Percentiles rank a stretch among this genome's conserved stretches.
Conservation (phyloP, 2,888 invertebrate species). For the Apamea sordens region DNA sequence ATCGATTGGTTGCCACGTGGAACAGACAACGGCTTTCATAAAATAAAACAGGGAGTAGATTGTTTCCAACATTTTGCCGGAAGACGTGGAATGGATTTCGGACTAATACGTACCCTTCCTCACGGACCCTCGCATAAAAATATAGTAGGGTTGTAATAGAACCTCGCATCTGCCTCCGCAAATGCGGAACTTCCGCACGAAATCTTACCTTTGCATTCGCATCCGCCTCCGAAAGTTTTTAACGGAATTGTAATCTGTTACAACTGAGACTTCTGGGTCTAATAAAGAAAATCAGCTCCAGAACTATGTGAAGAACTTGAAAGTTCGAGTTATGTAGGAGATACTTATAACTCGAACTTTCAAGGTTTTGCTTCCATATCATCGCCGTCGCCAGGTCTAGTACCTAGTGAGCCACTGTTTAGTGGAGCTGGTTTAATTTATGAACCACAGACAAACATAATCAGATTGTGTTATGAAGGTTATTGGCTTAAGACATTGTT, state of each 20-base stretch:
- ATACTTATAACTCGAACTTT: neutral
- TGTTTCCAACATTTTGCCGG: slow-evolving; percentile 85
- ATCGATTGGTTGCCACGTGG: slow-evolving; percentile 66
- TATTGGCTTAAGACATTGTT: no score
- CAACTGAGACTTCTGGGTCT: neutral
- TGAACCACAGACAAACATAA: neutral
- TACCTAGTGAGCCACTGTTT: neutral
- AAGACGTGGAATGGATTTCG: slow-evolving; percentile 85
- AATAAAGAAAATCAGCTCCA: neutral
- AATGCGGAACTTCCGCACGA: neutral
- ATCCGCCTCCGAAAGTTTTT: neutral
- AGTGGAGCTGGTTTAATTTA: neutral
- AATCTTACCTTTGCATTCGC: neutral
- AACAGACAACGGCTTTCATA: slow-evolving; percentile 79
- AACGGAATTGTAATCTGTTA: neutral
- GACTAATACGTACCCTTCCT: slow-evolving; percentile 84
- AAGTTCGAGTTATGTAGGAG: no score
- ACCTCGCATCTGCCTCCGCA: neutral
- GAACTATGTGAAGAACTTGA: no score
- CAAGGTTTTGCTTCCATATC: no score
- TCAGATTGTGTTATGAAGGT: no score
- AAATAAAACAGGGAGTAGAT: slow-evolving; percentile 85
- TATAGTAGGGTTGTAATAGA: slow-evolving; percentile 68
- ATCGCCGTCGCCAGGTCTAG: neutral
- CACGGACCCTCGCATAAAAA: slow-evolving; percentile 84